phyloP scores from a whole-genome alignment of 2,113 vertebrate species.

The Notothenia coriiceps region DNA sequence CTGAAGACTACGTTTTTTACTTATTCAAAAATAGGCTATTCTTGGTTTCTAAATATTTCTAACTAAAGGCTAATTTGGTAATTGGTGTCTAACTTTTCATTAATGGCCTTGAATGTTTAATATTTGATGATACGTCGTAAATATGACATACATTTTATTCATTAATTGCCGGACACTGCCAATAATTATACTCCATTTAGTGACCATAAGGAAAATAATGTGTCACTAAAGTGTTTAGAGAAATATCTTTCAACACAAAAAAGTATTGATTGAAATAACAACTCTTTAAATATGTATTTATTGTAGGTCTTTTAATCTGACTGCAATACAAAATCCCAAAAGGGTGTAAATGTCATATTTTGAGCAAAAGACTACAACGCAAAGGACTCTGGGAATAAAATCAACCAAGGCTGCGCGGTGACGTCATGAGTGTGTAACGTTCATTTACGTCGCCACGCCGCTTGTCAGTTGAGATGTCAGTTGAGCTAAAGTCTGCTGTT shows the following conservation, averaged over 20 bases:
- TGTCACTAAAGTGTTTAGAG: background rate
- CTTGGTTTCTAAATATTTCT: too few species aligned
- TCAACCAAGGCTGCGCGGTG: fast-evolving
- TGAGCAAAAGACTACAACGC: slow-evolving; percentile 51
- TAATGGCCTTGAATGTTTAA: background rate
- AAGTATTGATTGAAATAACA: too few species aligned
- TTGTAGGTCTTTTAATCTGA: too few species aligned
- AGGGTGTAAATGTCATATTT: background rate
- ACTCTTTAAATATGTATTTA: too few species aligned
- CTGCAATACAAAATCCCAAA: background rate
- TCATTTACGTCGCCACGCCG: background rate
- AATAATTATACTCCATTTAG: background rate
- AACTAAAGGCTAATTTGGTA: background rate
- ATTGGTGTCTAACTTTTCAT: background rate
- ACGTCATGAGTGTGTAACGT: slow-evolving; percentile 16
- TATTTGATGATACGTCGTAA: background rate
- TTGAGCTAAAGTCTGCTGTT: background rate
- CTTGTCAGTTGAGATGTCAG: slow-evolving; percentile 15
- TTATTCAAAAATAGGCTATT: too few species aligned
- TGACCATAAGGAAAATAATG: background rate
- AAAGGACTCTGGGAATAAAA: slow-evolving; percentile 53
- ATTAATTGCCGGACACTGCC: background rate
- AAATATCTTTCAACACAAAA: too few species aligned
- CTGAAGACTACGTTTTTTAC: too few species aligned
- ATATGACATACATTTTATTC: background rate